Evolutionary conservation across 2,113 vertebrate genomes (phyloP).

Genomic region (Macaca nemestrina): DNA sequence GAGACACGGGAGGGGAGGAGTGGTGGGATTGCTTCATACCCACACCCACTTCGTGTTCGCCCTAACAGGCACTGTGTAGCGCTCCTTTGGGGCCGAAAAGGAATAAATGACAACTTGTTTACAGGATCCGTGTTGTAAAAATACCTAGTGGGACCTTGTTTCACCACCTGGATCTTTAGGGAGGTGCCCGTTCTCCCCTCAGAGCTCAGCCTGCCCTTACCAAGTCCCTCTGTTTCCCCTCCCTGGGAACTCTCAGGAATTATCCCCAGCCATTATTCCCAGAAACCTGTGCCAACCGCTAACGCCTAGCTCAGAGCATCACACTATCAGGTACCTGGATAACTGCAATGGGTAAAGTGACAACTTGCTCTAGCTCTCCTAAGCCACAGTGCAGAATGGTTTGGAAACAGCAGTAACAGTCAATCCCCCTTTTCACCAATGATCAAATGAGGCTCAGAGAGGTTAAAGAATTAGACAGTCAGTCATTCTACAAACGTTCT

Average conservation of each 20-base stretch:
- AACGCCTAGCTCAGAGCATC: neutral
- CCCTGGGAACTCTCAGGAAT: neutral
- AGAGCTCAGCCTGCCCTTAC: neutral
- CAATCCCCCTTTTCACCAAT: neutral
- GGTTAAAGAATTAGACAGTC: neutral
- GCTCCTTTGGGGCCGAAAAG: neutral
- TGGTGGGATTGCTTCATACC: neutral
- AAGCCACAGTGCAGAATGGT: neutral
- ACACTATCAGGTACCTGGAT: too few relatives aligned
- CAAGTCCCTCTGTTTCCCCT: too few relatives aligned
- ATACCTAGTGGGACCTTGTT: neutral
- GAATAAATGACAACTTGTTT: neutral
- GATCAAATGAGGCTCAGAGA: neutral
- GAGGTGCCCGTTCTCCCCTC: neutral
- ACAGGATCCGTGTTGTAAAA: too few relatives aligned
- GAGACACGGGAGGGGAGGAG: neutral
- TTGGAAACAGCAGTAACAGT: neutral
- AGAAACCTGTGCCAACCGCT: neutral
- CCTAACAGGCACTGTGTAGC: neutral
- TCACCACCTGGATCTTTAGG: neutral
- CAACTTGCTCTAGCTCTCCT: neutral
- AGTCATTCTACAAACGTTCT: neutral
- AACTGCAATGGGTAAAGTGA: neutral
- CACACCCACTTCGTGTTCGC: neutral
- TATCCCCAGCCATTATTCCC: neutral